Conservation (phyloP, 2,113 vertebrate genomes). For the Cynopterus brachyotis region DNA sequence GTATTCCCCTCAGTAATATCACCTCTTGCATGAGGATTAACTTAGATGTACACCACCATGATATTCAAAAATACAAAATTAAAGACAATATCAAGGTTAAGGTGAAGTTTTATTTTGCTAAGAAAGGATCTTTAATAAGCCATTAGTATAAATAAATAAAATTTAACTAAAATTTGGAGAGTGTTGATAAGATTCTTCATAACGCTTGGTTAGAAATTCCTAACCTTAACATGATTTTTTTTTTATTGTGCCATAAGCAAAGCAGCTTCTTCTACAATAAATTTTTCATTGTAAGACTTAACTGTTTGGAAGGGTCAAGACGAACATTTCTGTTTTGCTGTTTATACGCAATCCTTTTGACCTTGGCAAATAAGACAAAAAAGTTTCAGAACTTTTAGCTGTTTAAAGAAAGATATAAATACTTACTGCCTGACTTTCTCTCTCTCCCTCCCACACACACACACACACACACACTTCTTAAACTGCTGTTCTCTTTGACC, state of each 20-base stretch:
- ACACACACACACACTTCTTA: background rate
- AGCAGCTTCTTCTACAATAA: conserved; percentile 44
- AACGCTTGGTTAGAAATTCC: background rate
- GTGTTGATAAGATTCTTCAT: conserved; percentile 10
- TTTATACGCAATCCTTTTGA: conserved; percentile 53
- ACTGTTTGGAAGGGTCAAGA: conserved; percentile 24
- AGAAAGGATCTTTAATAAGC: background rate
- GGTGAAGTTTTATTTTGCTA: background rate
- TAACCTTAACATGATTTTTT: conserved; percentile 19
- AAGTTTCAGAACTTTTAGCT: background rate
- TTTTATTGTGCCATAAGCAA: conserved; percentile 65
- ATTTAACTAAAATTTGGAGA: conserved; percentile 43
- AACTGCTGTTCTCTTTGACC: background rate
- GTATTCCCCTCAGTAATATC: background rate
- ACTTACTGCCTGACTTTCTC: background rate
- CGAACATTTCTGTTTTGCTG: conserved; percentile 41
- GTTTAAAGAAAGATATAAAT: conserved; percentile 38
- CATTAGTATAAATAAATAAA: background rate
- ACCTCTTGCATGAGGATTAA: conserved; percentile 45
- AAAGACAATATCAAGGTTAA: conserved; percentile 61
- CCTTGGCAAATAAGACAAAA: conserved; percentile 51
- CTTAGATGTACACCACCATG: conserved; percentile 22
- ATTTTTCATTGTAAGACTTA: conserved; percentile 55
- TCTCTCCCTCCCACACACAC: background rate
- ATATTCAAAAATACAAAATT: conserved; percentile 23